A percentile compares a stretch with the other conserved stretches of the same genome.
Conservation (phyloP, 2,113 vertebrate species). For the Anarhynchus alexandrinus region DNA sequence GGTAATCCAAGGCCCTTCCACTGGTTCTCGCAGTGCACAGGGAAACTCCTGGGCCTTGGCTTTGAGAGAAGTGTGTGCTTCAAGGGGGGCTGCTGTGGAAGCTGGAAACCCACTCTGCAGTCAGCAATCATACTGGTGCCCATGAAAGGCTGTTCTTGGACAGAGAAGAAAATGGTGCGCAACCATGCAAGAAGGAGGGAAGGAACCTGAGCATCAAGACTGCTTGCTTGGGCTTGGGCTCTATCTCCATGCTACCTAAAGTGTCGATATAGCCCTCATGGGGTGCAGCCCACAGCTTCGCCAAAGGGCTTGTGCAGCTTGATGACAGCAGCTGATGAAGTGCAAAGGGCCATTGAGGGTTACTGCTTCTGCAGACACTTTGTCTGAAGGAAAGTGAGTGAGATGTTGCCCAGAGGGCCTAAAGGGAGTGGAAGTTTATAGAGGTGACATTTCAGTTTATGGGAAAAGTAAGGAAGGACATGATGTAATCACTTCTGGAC, state of each 20-base stretch:
- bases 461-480: background rate
- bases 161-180: background rate
- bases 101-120: background rate
- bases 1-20: background rate
- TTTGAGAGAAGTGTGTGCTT: background rate
- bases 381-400: background rate
- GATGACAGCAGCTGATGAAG: background rate
- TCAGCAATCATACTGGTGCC: background rate
- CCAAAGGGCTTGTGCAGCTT: background rate
- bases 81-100: background rate
- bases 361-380: background rate
- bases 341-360: background rate
- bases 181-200: background rate
- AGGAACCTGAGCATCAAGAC: background rate
- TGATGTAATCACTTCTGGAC: background rate
- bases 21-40: background rate
- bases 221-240: background rate
- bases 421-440: background rate
- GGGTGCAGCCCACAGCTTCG: background rate
- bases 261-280: background rate
- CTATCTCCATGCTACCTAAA: background rate
- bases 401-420: background rate
- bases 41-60: background rate
- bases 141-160: rapidly evolving
- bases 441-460: conserved; percentile 43